Conservation (phyloP, 2,797 vertebrate genomes). For the Anolis apletophallus region DNA sequence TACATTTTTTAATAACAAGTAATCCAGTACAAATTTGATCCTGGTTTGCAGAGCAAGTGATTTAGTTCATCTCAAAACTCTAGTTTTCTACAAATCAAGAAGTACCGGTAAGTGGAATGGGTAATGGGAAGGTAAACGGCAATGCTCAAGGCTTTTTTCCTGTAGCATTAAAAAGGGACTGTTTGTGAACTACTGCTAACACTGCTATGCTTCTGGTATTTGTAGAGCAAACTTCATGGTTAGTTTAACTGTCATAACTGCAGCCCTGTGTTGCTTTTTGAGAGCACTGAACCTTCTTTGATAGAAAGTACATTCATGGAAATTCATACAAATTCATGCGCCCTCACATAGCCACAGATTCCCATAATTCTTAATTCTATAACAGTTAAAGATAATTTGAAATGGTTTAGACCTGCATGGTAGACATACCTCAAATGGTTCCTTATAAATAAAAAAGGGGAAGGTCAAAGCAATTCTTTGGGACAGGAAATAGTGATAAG, state of each 20-base stretch:
- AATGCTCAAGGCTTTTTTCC: not conserved
- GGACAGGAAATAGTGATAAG: not conserved
- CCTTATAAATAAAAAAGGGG: conserved; percentile 5
- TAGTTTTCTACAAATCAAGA: not conserved
- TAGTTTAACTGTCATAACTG: not conserved
- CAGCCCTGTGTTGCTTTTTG: not conserved
- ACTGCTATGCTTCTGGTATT: not conserved
- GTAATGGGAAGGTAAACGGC: not conserved
- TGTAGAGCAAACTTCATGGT: not conserved
- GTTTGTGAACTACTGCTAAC: not conserved
- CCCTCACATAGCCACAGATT: not conserved
- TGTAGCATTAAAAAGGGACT: not conserved
- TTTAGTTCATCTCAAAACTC: not conserved
- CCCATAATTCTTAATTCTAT: not conserved
- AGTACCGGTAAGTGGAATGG: not conserved
- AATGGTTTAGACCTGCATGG: not conserved
- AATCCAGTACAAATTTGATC: not conserved
- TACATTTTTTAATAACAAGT: not conserved
- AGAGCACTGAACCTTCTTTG: not conserved
- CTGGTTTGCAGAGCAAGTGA: not conserved
- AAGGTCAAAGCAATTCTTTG: not conserved
- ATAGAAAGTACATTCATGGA: not conserved
- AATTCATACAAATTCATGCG: not conserved
- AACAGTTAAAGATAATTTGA: not conserved
- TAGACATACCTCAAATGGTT: conserved; percentile 26